Evolutionary conservation across 2,113 vertebrate genomes (phyloP).

Genomic region (Castor canadensis): DNA sequence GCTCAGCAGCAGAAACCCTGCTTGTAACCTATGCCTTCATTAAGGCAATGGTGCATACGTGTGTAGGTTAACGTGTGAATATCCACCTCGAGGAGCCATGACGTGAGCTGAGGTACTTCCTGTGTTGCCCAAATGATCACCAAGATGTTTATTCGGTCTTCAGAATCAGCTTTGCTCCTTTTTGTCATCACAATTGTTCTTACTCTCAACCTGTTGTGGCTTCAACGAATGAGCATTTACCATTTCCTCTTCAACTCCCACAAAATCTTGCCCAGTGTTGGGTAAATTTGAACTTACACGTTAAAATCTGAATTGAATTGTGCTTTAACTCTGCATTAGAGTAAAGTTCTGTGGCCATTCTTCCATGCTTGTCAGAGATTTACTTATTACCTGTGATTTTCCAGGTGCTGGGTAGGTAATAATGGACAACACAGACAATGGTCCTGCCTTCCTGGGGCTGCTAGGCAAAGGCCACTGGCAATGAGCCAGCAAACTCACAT

Average conservation of each 20-base stretch:
- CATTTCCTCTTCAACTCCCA: neutral
- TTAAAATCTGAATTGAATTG: neutral
- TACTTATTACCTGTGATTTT: neutral
- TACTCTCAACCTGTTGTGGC: neutral
- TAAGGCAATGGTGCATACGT: rapidly evolving
- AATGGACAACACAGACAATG: neutral
- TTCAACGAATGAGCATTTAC: neutral
- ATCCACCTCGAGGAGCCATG: neutral
- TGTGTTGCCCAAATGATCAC: neutral
- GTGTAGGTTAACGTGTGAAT: neutral
- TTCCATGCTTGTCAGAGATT: no score
- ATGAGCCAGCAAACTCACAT: neutral
- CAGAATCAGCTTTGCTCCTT: neutral
- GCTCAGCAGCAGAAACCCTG: neutral
- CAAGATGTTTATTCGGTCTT: neutral
- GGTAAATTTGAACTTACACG: neutral
- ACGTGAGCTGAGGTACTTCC: neutral
- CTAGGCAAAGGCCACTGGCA: neutral
- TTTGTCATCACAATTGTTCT: neutral
- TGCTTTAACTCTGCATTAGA: neutral
- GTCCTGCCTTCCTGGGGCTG: neutral
- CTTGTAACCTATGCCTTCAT: neutral
- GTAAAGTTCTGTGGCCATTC: neutral
- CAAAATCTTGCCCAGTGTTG: neutral
- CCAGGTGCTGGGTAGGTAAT: rapidly evolving